Evolutionary conservation across 2,888 invertebrate species (phyloP).

Genomic region (Lydus trimaculatus): DNA sequence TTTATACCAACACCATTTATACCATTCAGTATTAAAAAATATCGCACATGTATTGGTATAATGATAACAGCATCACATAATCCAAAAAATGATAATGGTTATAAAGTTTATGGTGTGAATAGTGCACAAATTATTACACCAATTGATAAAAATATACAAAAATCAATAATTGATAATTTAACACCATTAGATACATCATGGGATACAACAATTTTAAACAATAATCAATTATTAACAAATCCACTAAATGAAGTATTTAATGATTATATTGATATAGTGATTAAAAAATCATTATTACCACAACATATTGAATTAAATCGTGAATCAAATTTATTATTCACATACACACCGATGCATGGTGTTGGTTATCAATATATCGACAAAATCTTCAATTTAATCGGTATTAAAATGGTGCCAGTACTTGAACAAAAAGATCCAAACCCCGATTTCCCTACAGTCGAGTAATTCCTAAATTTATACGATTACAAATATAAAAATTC

Average conservation of each 20-base stretch:
- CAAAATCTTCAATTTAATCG: constrained; percentile 76
- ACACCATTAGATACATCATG: constrained; percentile 81
- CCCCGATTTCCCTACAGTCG: constrained; percentile 97
- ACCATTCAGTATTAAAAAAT: constrained; percentile 80
- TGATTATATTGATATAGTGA: constrained; percentile 70
- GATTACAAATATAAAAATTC: too few relatives aligned
- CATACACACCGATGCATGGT: constrained; percentile 98
- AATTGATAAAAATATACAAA: constrained; percentile 86
- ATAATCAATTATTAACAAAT: constrained; percentile 67
- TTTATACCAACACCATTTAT: constrained; percentile 94
- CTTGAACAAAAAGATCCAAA: constrained; percentile 85
- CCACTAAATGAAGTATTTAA: constrained; percentile 73
- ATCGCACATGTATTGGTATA: constrained; percentile 85
- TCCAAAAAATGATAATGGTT: constrained; percentile 95
- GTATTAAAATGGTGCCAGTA: constrained; percentile 75
- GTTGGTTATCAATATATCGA: constrained; percentile 85
- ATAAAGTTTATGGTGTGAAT: constrained; percentile 93
- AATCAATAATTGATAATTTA: constrained; percentile 77
- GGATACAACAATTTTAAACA: constrained; percentile 70
- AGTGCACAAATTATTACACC: constrained; percentile 96
- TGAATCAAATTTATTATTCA: constrained; percentile 67
- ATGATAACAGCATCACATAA: constrained; percentile 99
- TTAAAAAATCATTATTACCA: constrained; percentile 65
- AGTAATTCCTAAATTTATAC: too few relatives aligned
- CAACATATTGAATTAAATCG: constrained; percentile 65